These are phyloP conservation scores for Drosophila kepulauana DNA, from an alignment of 1,140 invertebrate genomes.

Conservation along the genomic window DNA sequence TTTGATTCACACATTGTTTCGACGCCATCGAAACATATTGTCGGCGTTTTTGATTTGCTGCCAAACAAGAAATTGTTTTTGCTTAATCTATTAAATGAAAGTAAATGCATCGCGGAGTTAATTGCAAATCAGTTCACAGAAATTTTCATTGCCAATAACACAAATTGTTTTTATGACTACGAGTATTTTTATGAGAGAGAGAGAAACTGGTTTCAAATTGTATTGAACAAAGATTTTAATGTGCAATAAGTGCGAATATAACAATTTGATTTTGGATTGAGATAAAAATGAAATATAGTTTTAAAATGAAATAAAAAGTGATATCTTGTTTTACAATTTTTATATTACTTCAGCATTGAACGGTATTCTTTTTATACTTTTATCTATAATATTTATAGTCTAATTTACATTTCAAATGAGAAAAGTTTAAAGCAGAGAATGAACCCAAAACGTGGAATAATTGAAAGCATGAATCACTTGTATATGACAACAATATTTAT, in stretches of 20 bases:
- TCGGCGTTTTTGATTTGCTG: conserved; percentile 62
- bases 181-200: neutral
- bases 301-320: neutral
- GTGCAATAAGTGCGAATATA: no score
- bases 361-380: no score
- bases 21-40: conserved; percentile 6
- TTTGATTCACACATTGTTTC: conserved; percentile 36
- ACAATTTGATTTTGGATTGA: no score
- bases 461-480: conserved; percentile 34
- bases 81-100: conserved; percentile 66
- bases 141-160: conserved; percentile 31
- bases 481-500: conserved; percentile 4
- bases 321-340: neutral
- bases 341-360: no score
- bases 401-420: conserved; percentile 15
- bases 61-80: conserved; percentile 36
- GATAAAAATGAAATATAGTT: neutral
- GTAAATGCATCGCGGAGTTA: conserved; percentile 24
- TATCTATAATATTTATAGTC: neutral
- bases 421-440: neutral
- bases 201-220: neutral
- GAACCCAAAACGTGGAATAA: conserved; percentile 28
- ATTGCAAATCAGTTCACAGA: conserved; percentile 22
- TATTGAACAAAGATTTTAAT: no score
- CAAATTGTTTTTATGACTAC: neutral